phyloP scores from a whole-genome alignment of 2,797 vertebrate species.

The Tangara arthus region DNA sequence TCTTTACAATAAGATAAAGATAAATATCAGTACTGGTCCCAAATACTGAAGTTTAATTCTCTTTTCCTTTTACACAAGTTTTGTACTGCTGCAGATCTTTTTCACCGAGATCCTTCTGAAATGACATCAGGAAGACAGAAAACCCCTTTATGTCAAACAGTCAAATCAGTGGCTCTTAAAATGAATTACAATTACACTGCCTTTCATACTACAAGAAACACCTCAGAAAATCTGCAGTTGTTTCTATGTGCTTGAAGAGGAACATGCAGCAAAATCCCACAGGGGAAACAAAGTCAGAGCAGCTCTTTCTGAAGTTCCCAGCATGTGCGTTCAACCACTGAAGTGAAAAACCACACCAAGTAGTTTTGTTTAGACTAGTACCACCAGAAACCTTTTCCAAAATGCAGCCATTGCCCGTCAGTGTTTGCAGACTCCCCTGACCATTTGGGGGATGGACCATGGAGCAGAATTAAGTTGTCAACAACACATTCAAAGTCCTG shows the following conservation, averaged over 20 bases:
- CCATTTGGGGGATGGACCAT: neutral
- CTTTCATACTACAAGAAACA: neutral
- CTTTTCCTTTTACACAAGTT: neutral
- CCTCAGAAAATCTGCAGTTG: neutral
- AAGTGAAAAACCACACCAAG: neutral
- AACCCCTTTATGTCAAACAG: neutral
- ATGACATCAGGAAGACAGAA: neutral
- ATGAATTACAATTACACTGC: neutral
- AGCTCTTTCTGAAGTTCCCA: neutral
- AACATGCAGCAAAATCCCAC: neutral
- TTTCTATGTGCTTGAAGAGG: neutral
- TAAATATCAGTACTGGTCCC: neutral
- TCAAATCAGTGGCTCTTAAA: neutral
- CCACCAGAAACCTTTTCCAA: neutral
- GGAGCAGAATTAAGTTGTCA: neutral
- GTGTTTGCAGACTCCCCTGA: neutral
- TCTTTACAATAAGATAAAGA: neutral
- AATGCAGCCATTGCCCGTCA: neutral
- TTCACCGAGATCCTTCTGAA: neutral
- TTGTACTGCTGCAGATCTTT: neutral
- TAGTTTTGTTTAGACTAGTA: neutral
- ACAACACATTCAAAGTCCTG: neutral
- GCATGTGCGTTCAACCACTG: neutral
- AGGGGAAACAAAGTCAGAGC: neutral
- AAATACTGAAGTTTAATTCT: neutral